Evolutionary conservation across 2,113 vertebrate species (phyloP).

Genomic region (Oryzias melastigma): DNA sequence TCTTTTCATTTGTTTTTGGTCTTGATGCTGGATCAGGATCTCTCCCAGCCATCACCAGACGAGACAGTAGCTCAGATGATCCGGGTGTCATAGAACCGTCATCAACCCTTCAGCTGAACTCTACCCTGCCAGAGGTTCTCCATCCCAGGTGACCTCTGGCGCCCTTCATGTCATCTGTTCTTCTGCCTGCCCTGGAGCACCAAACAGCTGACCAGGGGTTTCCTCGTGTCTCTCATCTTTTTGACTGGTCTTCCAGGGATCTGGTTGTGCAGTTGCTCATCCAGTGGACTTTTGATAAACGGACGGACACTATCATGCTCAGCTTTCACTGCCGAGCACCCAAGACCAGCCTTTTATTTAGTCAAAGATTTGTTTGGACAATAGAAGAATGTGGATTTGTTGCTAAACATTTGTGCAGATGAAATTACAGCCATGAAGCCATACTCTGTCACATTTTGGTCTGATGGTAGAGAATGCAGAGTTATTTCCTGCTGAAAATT

Average conservation of each 20-base stretch:
- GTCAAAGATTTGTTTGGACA: slow-evolving; percentile 21
- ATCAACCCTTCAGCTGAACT: slow-evolving; percentile 22
- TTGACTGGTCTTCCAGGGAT: slow-evolving; percentile 52
- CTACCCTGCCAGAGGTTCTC: slow-evolving; percentile 35
- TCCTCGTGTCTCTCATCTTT: slow-evolving; percentile 20
- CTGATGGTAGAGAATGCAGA: slow-evolving; percentile 14
- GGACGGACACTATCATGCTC: slow-evolving; percentile 23
- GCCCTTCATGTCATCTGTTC: slow-evolving; percentile 1
- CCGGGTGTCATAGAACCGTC: slow-evolving; percentile 85
- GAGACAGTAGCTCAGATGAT: slow-evolving; percentile 95
- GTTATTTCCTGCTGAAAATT: slow-evolving; percentile 30
- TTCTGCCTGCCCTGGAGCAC: background rate
- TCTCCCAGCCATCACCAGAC: slow-evolving; percentile 82
- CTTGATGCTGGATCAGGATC: slow-evolving; percentile 75
- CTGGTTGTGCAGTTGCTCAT: slow-evolving; percentile 22
- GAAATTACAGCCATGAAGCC: slow-evolving; percentile 28
- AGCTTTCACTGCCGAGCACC: slow-evolving; percentile 14
- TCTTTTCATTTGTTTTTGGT: background rate
- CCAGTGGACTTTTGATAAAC: slow-evolving; percentile 22
- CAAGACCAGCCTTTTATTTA: slow-evolving; percentile 24
- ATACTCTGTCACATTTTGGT: slow-evolving; percentile 26
- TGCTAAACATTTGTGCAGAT: slow-evolving; percentile 12
- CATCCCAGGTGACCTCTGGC: slow-evolving; percentile 27
- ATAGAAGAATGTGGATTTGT: slow-evolving; percentile 12
- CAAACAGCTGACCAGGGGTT: slow-evolving; percentile 15